Conservation (phyloP, 2,797 vertebrate genomes). For the Staurois parvus region DNA sequence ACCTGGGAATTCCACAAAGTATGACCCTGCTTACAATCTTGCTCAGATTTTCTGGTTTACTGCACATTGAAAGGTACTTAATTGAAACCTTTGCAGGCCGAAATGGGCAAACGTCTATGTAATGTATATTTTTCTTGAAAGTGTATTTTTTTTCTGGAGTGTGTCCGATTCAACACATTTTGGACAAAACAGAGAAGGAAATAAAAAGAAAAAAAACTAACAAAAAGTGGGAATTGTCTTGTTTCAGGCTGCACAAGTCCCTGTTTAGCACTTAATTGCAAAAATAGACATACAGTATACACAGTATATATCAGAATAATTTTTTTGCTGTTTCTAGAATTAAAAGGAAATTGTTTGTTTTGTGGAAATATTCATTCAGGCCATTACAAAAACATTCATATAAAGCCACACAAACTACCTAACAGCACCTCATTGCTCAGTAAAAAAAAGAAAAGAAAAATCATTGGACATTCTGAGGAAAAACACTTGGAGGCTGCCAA, state of each 20-base stretch:
- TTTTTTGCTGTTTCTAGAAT: neutral
- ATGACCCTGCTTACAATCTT: neutral
- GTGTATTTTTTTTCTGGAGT: too few relatives aligned
- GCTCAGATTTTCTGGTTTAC: neutral
- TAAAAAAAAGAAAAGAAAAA: neutral
- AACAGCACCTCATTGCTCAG: neutral
- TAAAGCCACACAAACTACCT: neutral
- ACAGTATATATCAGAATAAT: too few relatives aligned
- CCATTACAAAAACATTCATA: neutral
- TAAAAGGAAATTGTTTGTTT: neutral
- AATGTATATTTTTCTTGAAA: too few relatives aligned
- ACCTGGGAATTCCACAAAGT: constrained; percentile 11
- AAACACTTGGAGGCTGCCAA: neutral
- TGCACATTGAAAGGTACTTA: neutral
- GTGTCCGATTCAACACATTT: too few relatives aligned
- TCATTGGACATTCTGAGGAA: neutral
- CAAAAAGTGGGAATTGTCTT: too few relatives aligned
- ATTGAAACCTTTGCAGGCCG: too few relatives aligned
- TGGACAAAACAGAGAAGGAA: too few relatives aligned
- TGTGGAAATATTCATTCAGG: neutral
- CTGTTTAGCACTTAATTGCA: too few relatives aligned
- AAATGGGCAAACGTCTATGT: too few relatives aligned
- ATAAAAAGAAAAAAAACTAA: too few relatives aligned
- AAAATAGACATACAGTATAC: too few relatives aligned
- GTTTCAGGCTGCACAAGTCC: too few relatives aligned